These are phyloP conservation scores for Paramormyrops hopkinsi DNA, from an alignment of 2,797 vertebrate species.

Conservation along the genomic window DNA sequence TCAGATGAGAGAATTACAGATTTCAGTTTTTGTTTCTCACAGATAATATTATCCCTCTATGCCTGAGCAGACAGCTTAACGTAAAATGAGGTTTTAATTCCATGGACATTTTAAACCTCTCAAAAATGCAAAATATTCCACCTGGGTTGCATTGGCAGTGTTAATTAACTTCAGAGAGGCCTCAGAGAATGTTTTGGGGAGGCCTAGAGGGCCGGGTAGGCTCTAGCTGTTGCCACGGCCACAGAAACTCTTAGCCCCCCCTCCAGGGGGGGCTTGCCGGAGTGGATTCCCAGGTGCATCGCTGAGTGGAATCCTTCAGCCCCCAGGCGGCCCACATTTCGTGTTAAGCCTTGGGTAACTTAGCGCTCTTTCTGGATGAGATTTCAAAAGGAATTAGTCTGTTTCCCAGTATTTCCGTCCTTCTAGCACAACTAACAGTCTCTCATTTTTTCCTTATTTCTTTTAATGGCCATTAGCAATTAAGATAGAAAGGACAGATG, in stretches of 20 bases:
- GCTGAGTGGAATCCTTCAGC: not conserved
- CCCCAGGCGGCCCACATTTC: not conserved
- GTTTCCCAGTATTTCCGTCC: not conserved
- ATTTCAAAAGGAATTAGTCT: not conserved
- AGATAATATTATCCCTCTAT: not conserved
- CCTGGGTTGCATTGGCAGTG: not conserved
- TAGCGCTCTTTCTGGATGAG: not conserved
- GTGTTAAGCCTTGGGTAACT: not conserved
- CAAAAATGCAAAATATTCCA: slow-evolving; percentile 3
- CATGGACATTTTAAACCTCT: not conserved
- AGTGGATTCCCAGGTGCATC: slow-evolving; percentile 11
- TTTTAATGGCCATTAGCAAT: not conserved
- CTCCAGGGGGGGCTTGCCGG: not conserved
- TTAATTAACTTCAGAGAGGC: slow-evolving; percentile 4
- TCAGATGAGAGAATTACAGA: not conserved
- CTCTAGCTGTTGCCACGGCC: slow-evolving; percentile 12
- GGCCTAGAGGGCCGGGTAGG: slow-evolving; percentile 10
- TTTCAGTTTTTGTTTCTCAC: not conserved
- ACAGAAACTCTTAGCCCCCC: not conserved
- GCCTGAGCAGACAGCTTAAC: not conserved
- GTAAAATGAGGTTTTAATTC: not conserved
- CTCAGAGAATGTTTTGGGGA: not conserved
- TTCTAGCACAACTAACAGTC: not conserved
- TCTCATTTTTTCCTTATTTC: not conserved
- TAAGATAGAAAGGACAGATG: not conserved